Base-by-base conservation (phyloP, 2,113 vertebrate genomes). In the Pedionomus torquatus region DNA sequence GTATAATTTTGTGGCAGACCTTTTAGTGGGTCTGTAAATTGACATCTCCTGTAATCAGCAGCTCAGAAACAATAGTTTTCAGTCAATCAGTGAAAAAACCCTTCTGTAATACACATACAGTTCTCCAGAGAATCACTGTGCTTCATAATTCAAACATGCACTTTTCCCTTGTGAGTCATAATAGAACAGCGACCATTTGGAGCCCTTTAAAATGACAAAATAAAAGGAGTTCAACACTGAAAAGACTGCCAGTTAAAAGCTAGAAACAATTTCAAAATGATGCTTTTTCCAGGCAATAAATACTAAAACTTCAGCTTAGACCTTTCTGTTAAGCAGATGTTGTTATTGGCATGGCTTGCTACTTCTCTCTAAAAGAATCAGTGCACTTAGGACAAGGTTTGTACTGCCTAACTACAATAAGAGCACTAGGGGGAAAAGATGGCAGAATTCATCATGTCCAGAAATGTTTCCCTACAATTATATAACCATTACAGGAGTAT, bases 31-130 rank as follows among this genome's bases (percentile, higher is more conserved):
- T 85, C 93, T 92, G 90, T 96, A 93, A 92, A 97, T 97, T 95
- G 94, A 95, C 92, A 96, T 92, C 85, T 86, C 95, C 84, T 82
- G 35, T 78, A 97, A 96, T 97, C 48, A 96, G 85, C 72, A 72
- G 90, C 90, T 96, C 78, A 94, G 96, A 98, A 97, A 91, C 93
- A 97, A 97, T 96, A 94, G 89, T 92, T 97, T 97, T 96, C 96
- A 97, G 94, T 97, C 92, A 96, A 92, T 97, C 95, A 95, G 58
- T 55, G 49, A n/a, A 77, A 95, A 90, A 92, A 81, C 19, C 4
- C 61, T 84, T 46, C 84, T 75, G 72, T 85, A 90, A 79, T 91
- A 94, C 64, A 48, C 28, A 48, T 25, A 49, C 49, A 84, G 64
- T 57, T 95, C 91, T 89, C 75, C 51, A 54, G 80, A 95, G 89